Evolutionary conservation across 2,113 vertebrate species (phyloP), one percentile per base, ranked within the genome.

Genomic region (Menura novaehollandiae): DNA sequence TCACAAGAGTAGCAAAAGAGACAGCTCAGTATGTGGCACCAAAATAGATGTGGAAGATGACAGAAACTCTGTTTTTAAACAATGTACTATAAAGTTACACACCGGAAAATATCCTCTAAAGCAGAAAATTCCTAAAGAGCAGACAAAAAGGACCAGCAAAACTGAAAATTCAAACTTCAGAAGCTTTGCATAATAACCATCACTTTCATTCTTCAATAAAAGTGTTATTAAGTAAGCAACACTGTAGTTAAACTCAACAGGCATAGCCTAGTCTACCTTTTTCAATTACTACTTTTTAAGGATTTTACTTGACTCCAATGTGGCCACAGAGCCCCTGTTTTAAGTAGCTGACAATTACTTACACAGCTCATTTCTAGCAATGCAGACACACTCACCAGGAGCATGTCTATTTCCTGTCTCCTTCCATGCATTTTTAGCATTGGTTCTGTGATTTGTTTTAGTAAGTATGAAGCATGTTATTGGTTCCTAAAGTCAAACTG

Each of bases 1-100:
- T 82, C 81, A 53, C 39, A 95, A 95, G 81, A 91, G 89, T 11
- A 95, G 95, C 86, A 92, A 80, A 91, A 96, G 35, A 89, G 87
- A 94, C 35, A 93, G 95, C 32, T 91, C 78, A 97, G 96, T 94
- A 89, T 3, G 33, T 16, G 7, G 89, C 43, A 96, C 92, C 68
- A 92, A 96, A 97, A 92, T 32, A 95, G 96, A 91, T 71, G 63
- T 33, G 83, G 83, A 93, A 97, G 27, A 75, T 1, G 23, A 94
- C 37, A 89, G 78, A 94, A 88, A 60, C 41, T 74, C 75, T 92
- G 33, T 47, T 93, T 95, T 71, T 73, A 85, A 96, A 77, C 28
- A 47, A 39, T 10, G 5, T 47, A 67, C 56, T 62, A 58, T 17
- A 32, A 68, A 78, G 47, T 22, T 46, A 84, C 26, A 44, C 14